These are phyloP conservation scores for Sandelia bainsii DNA, from an alignment of 2,797 vertebrate species.

Conservation along the genomic window DNA sequence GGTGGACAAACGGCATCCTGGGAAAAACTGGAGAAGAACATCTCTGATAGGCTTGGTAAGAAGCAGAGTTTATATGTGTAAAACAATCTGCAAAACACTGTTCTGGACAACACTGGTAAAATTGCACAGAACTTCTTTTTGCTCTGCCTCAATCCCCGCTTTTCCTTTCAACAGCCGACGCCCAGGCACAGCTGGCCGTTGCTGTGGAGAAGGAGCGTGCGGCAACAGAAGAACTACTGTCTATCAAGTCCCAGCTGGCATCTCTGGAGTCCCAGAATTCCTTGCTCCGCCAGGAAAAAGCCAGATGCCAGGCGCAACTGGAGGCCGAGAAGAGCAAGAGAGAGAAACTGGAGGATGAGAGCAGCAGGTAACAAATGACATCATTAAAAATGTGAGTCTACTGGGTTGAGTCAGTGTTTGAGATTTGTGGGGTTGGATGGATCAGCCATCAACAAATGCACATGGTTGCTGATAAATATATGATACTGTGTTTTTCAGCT, in stretches of 20 bases:
- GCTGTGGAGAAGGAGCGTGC: slow-evolving; percentile 94
- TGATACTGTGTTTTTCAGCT: background rate
- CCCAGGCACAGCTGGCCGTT: slow-evolving; percentile 92
- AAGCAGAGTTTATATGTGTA: background rate
- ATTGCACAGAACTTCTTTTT: slow-evolving; percentile 1
- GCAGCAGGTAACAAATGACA: slow-evolving; percentile 85
- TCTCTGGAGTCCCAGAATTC: slow-evolving; percentile 94
- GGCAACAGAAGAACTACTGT: slow-evolving; percentile 91
- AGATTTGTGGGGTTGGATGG: background rate
- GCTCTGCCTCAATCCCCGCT: background rate
- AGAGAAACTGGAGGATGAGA: slow-evolving; percentile 93
- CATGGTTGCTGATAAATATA: too few relatives aligned
- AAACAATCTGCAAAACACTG: background rate
- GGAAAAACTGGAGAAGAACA: slow-evolving; percentile 96
- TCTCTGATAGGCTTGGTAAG: slow-evolving; percentile 96
- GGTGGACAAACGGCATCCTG: slow-evolving; percentile 93
- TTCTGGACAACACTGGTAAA: background rate
- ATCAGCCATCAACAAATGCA: background rate
- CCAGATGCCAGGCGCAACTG: slow-evolving; percentile 88
- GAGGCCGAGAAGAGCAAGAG: slow-evolving; percentile 90
- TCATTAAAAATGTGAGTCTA: background rate
- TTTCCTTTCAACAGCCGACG: slow-evolving; percentile 84
- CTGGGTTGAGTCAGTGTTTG: background rate
- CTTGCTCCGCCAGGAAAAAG: slow-evolving; percentile 93
- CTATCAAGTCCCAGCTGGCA: slow-evolving; percentile 89